These are phyloP conservation scores for Andrena marginata DNA, from an alignment of 2,888 invertebrate genomes.

Conservation along the genomic window DNA sequence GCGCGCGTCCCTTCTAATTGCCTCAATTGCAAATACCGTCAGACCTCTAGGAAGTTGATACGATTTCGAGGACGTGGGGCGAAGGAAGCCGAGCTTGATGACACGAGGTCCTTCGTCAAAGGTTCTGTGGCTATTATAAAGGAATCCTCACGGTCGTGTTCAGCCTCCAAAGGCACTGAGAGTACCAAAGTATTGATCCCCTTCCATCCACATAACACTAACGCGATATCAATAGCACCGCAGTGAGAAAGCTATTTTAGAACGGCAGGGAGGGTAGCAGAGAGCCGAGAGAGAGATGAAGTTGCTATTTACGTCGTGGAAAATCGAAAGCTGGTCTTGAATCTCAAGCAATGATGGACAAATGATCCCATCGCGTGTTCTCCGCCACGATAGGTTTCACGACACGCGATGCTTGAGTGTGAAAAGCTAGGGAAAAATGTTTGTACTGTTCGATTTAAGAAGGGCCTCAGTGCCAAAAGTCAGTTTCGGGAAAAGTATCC, in stretches of 20 bases:
- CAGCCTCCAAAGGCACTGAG: constrained; percentile 59
- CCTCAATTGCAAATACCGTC: constrained; percentile 51
- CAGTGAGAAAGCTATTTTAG: constrained; percentile 67
- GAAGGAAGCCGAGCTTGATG: constrained; percentile 63
- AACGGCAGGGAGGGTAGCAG: constrained; percentile 31
- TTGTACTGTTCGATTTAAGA: too few relatives aligned
- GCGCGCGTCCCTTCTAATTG: constrained; percentile 43
- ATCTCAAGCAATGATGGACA: not conserved
- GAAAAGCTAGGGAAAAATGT: too few relatives aligned
- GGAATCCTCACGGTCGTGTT: constrained; percentile 68
- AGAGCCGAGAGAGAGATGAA: constrained; percentile 17
- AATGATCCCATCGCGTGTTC: not conserved
- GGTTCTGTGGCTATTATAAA: constrained; percentile 68
- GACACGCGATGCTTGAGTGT: too few relatives aligned
- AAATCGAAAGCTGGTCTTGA: constrained; percentile 42
- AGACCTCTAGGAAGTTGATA: constrained; percentile 56
- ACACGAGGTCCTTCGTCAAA: constrained; percentile 62
- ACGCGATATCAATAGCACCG: constrained; percentile 68
- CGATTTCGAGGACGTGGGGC: constrained; percentile 41
- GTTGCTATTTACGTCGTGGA: constrained; percentile 52
- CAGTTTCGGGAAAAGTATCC: too few relatives aligned
- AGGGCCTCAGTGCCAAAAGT: too few relatives aligned
- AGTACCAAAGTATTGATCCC: constrained; percentile 70
- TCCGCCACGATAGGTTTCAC: not conserved
- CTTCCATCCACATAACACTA: constrained; percentile 58